Conservation (phyloP, 2,888 invertebrate genomes). For the Sarcophaga variegata region DNA sequence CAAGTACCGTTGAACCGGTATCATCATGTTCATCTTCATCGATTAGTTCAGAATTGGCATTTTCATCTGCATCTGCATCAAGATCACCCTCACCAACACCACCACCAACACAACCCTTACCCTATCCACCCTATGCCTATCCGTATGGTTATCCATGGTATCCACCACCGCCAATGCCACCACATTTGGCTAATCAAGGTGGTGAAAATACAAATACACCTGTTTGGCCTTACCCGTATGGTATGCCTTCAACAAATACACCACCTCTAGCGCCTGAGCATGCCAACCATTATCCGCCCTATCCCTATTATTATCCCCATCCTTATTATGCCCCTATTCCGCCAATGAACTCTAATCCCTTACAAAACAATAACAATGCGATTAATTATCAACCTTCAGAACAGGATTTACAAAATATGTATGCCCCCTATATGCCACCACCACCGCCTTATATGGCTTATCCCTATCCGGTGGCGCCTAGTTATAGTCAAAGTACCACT, state of each 20-base stretch:
- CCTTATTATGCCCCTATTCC: conserved; percentile 75
- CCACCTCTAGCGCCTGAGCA: conserved; percentile 50
- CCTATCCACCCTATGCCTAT: conserved; percentile 75
- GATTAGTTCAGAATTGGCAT: conserved; percentile 74
- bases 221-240: conserved; percentile 69
- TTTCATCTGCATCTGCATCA: conserved; percentile 57
- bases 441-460: conserved; percentile 71
- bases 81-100: conserved; percentile 65
- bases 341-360: conserved; percentile 37
- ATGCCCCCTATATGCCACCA: conserved; percentile 71
- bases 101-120: conserved; percentile 68
- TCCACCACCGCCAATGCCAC: conserved; percentile 74
- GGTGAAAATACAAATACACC: conserved; percentile 59
- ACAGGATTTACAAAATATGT: conserved; percentile 73
- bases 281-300: conserved; percentile 73
- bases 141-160: conserved; percentile 79
- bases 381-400: conserved; percentile 50
- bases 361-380: conserved; percentile 51
- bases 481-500: conserved; percentile 74
- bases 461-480: conserved; percentile 75
- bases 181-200: conserved; percentile 61
- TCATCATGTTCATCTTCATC: conserved; percentile 77
- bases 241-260: conserved; percentile 53
- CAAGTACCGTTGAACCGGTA: conserved; percentile 65
- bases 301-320: conserved; percentile 74